Percentiles rank a stretch among this genome's conserved stretches.
phyloP scores from a whole-genome alignment of 2,113 vertebrate genomes.

The Dascyllus trimaculatus region DNA sequence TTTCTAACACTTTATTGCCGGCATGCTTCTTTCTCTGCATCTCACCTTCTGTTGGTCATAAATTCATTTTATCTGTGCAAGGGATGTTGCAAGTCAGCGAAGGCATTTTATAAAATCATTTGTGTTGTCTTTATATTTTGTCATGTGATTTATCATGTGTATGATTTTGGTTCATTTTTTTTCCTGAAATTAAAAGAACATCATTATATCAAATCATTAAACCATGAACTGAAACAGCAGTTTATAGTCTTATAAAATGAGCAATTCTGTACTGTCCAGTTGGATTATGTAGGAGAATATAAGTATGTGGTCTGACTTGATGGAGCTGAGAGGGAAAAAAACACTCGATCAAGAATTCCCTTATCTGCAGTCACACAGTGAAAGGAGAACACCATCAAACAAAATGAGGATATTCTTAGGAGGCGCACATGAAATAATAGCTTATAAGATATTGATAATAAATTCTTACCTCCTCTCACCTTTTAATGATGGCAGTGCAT shows the following conservation, averaged over 20 bases:
- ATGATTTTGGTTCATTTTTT: neutral
- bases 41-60: constrained; percentile 5
- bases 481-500: constrained; percentile 69
- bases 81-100: too few relatives aligned
- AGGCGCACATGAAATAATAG: constrained; percentile 27
- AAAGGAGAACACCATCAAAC: constrained; percentile 14
- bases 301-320: neutral
- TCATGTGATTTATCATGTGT: neutral
- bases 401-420: neutral
- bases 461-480: constrained; percentile 69
- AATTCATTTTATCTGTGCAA: neutral
- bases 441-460: constrained; percentile 51
- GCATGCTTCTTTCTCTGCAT: constrained; percentile 18
- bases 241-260: neutral
- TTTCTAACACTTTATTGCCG: neutral
- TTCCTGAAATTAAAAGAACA: too few relatives aligned
- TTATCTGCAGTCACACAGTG: neutral
- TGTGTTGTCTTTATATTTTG: too few relatives aligned
- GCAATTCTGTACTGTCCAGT: neutral
- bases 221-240: neutral
- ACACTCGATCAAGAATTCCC: neutral
- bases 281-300: neutral
- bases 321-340: neutral
- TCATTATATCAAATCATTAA: too few relatives aligned
- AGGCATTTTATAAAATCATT: too few relatives aligned